A percentile compares a stretch with the other conserved stretches of the same genome.
phyloP scores from a whole-genome alignment of 1,140 invertebrate species.

The Brachionus rubens region DNA sequence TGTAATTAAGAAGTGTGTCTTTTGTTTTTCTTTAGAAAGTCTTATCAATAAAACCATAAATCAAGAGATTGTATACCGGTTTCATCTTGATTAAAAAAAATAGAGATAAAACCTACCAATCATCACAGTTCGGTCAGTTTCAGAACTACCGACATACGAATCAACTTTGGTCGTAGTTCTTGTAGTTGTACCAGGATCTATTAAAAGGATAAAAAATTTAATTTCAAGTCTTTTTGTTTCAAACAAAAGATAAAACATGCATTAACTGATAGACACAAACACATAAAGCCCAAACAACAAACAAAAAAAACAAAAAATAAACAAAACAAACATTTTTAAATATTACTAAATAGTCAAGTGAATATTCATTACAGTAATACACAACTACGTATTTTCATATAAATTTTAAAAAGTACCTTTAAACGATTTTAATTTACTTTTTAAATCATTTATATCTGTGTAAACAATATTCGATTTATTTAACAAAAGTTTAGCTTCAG shows the following conservation, averaged over 20 bases:
- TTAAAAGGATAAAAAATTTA: background rate
- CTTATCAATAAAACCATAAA: no score
- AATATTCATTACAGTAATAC: no score
- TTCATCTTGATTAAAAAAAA: no score
- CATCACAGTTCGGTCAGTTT: slow-evolving; percentile 38
- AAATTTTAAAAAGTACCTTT: no score
- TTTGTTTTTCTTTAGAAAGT: no score
- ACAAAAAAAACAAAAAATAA: background rate
- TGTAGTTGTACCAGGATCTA: slow-evolving; percentile 11
- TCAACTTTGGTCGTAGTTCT: slow-evolving; percentile 10
- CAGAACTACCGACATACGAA: background rate
- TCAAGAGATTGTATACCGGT: no score
- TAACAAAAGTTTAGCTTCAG: no score
- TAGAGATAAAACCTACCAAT: slow-evolving; percentile 23
- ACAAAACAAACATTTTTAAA: background rate
- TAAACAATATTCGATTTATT: slow-evolving; percentile 22
- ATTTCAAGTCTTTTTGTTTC: background rate
- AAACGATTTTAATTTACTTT: slow-evolving; percentile 32
- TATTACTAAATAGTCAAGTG: no score
- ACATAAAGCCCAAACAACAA: slow-evolving; percentile 4
- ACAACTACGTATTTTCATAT: no score
- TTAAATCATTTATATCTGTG: slow-evolving; percentile 25
- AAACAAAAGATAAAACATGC: slow-evolving; percentile 2
- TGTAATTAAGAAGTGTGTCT: no score
- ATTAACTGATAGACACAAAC: slow-evolving; percentile 9